Percentiles rank a stretch among this genome's conserved stretches.
Conservation (phyloP, 2,113 vertebrate species). For the Pica pica region DNA sequence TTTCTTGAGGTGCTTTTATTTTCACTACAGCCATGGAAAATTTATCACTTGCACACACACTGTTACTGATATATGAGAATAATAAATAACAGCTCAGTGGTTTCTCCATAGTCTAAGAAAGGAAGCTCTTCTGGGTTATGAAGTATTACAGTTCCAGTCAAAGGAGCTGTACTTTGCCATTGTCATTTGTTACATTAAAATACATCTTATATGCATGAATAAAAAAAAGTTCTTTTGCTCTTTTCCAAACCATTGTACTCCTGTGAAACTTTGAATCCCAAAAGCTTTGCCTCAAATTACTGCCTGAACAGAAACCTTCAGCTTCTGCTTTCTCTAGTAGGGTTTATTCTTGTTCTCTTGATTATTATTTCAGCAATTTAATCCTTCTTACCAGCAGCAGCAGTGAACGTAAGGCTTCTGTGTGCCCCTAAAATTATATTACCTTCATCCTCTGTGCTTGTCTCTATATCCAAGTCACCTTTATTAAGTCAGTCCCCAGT, state of each 20-base stretch:
- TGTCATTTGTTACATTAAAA: background rate
- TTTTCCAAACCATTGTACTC: background rate
- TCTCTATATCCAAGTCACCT: constrained; percentile 1
- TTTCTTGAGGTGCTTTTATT: background rate
- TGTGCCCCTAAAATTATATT: constrained; percentile 6
- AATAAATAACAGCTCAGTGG: background rate
- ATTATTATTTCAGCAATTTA: constrained; percentile 28
- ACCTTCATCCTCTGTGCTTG: background rate
- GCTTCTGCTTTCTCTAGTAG: background rate
- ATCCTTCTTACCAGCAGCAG: background rate
- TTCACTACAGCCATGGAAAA: background rate
- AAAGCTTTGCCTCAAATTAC: background rate
- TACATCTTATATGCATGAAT: background rate
- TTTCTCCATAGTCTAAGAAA: background rate
- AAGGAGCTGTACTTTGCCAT: background rate
- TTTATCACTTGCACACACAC: background rate
- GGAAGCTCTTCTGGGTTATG: background rate
- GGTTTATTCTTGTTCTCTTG: background rate
- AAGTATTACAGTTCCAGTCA: background rate
- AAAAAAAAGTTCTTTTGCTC: background rate
- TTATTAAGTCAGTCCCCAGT: constrained; percentile 10
- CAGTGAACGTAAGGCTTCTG: background rate
- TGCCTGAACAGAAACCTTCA: background rate
- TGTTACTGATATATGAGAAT: background rate
- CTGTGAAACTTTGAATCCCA: background rate